Evolutionary conservation across 2,797 vertebrate genomes (phyloP).

Genomic region (Poeciliopsis gracilis): DNA sequence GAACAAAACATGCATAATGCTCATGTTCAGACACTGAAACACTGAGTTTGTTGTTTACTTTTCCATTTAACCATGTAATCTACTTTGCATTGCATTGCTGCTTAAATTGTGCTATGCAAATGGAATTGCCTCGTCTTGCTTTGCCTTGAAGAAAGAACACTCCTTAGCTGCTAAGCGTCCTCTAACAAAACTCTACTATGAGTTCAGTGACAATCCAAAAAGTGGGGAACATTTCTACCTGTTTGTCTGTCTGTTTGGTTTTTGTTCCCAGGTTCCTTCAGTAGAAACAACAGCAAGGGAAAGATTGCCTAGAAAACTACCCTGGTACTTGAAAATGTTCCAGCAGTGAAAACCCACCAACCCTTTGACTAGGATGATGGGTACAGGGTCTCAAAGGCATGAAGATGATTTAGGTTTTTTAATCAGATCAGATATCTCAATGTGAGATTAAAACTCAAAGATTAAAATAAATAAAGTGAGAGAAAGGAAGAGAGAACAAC

Average conservation of each 20-base stretch:
- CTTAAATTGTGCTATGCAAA: background rate
- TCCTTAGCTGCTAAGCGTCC: background rate
- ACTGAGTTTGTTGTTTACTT: background rate
- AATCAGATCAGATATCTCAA: too few relatives aligned
- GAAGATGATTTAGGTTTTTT: too few relatives aligned
- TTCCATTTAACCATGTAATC: background rate
- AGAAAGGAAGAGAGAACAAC: background rate
- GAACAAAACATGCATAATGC: too few relatives aligned
- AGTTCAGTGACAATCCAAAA: background rate
- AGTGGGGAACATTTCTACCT: background rate
- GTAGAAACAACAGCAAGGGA: background rate
- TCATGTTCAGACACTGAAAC: too few relatives aligned
- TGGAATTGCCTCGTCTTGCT: background rate
- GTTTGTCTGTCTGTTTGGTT: background rate
- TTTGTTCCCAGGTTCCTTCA: too few relatives aligned
- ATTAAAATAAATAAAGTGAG: too few relatives aligned
- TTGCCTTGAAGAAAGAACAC: background rate
- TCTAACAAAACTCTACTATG: background rate
- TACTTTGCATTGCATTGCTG: background rate
- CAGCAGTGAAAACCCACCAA: too few relatives aligned
- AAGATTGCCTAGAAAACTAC: background rate
- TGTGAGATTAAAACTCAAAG: too few relatives aligned
- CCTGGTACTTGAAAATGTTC: background rate
- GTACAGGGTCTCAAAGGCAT: too few relatives aligned
- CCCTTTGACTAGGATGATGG: too few relatives aligned